phyloP scores from a whole-genome alignment of 2,797 vertebrate species.

The Aphelocoma californica region DNA sequence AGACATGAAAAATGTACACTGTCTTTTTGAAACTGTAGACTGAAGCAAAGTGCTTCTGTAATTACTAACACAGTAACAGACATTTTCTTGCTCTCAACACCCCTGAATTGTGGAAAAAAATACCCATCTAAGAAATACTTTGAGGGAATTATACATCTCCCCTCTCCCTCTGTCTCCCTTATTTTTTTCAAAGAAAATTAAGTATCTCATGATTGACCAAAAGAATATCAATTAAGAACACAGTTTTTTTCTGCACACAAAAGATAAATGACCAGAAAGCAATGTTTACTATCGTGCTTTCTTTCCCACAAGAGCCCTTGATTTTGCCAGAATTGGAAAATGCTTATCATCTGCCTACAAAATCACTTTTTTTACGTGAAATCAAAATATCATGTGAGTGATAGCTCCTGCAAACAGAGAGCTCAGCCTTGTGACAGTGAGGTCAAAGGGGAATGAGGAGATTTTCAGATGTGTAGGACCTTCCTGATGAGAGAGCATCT shows the following conservation, averaged over 20 bases:
- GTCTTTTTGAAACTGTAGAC: constrained; percentile 20
- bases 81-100: constrained; percentile 6
- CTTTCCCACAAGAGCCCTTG: constrained; percentile 6
- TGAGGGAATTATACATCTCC: background rate
- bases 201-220: background rate
- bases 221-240: background rate
- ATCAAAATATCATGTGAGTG: background rate
- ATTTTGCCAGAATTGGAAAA: constrained; percentile 47
- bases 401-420: background rate
- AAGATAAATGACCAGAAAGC: constrained; percentile 18
- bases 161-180: background rate
- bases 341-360: background rate
- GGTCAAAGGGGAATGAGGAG: background rate
- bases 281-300: background rate
- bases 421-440: background rate
- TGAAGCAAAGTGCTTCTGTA: constrained; percentile 25
- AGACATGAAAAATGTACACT: constrained; percentile 22
- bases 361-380: background rate
- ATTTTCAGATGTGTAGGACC: background rate
- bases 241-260: background rate
- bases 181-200: background rate
- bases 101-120: background rate
- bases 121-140: background rate
- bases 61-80: constrained; percentile 15
- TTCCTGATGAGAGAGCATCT: background rate